Evolutionary conservation across 1,140 invertebrate species (phyloP), one percentile per base, ranked within the genome.

Genomic region (Danaus melanippus): DNA sequence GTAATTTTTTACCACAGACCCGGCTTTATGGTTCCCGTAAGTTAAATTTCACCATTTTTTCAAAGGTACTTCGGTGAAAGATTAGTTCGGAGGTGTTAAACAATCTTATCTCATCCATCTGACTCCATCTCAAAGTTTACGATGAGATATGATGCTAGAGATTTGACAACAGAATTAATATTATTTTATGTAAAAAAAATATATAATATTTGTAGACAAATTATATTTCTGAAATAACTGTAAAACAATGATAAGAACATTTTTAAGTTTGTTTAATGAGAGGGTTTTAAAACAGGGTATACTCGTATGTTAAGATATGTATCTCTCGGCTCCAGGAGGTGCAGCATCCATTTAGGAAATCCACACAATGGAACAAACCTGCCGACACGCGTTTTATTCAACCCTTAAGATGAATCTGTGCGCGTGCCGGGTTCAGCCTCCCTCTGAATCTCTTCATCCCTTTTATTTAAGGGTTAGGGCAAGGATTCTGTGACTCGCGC

Each of bases 401-500:
- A 71, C 72, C 77, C 77, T 76, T 65, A 56, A 50, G 43, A 42
- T 43, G 47, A 44, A 53, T 43, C 57, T 45, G 60, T 76, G 71
- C 78, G 76, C 78, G 79, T 82, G 82, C 79, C 64, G 74, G 64
- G 77, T 80, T 78, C 72, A 79, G 58, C 71, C 70, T 67, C 69
- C 71, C 67, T 76, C 58, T 68, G 45, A 71, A 52, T 50, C 52
- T 58, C 56, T 74, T 76, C 74, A 74, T 74, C 70, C 77, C 69
- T 71, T 66, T 72, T 66, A 60, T 55, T 53, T 56, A 74, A 66
- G 67, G 71, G 67, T 74, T 74, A 82, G 80, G 73, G 75, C 74
- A 84, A 71, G 71, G 82, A 83, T 81, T 83, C 82, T 83, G 79
- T 80, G 60, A 69, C 81, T 72, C 79, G 75, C 77, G 81, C 67